Conservation (phyloP, 2,113 vertebrate species). For the Limanda limanda region DNA sequence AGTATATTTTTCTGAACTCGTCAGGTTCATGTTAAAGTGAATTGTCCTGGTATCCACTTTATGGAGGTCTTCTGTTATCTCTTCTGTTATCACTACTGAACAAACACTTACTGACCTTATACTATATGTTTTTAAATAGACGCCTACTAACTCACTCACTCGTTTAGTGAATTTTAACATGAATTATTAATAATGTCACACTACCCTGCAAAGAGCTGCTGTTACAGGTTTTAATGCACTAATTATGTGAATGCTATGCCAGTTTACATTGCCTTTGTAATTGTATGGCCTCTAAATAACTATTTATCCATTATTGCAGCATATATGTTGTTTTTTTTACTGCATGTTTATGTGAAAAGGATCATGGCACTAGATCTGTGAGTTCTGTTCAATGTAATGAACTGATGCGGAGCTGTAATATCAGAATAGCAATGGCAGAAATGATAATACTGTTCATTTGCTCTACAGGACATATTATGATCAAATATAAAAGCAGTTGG, state of each 20-base stretch:
- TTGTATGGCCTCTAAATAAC: slow-evolving; percentile 5
- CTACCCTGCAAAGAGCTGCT: slow-evolving; percentile 48
- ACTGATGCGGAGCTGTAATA: neutral
- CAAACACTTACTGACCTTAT: slow-evolving; percentile 6
- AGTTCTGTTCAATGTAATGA: slow-evolving; percentile 7
- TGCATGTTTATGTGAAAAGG: neutral
- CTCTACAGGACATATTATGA: neutral
- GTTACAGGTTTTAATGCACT: slow-evolving; percentile 61
- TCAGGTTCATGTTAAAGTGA: slow-evolving; percentile 6
- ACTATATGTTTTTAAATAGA: slow-evolving; percentile 1
- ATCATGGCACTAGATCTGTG: neutral
- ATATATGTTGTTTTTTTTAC: neutral
- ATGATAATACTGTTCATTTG: neutral
- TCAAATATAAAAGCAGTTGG: neutral
- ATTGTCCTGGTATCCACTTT: neutral
- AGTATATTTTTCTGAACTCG: slow-evolving; percentile 9
- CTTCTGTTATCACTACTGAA: slow-evolving; percentile 37
- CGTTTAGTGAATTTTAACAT: slow-evolving; percentile 10
- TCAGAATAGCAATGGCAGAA: slow-evolving; percentile 15
- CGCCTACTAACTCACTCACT: slow-evolving; percentile 29
- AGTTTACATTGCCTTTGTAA: slow-evolving; percentile 48
- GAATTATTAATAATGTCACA: slow-evolving; percentile 12
- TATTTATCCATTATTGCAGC: slow-evolving; percentile 3
- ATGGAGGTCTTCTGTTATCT: slow-evolving; percentile 18
- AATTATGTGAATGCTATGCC: slow-evolving; percentile 55